Base-by-base conservation (phyloP, 2,113 vertebrate genomes). In the Cygnus buccinator region DNA sequence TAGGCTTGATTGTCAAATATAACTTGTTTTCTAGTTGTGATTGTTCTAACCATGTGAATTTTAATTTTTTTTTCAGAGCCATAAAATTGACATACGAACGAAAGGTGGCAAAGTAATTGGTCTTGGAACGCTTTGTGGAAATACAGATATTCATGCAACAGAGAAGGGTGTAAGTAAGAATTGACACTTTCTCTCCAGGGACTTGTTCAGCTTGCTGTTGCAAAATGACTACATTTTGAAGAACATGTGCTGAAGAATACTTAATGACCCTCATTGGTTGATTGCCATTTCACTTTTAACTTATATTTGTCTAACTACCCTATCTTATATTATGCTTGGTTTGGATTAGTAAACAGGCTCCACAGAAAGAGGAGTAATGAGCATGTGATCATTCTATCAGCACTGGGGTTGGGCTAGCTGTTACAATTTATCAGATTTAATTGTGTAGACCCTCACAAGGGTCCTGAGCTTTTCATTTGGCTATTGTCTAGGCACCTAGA, bases 111-210 rank as follows among this genome's bases (percentile, higher is more conserved):
- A 99, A 57, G 96, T 99, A 83, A 98, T 98, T 86, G 98, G 99
- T 83, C 78, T 98, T 74, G 99, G 99, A 80, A 99, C 99, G 5
- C 97, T 99, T 94, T 98, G 98, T 94, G 99, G 99, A 73, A 98
- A 99, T 58, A 97, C 98, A 96, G 97, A 99, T 96, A 99, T 99
- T 96, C 95, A 76, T 87, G 98, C 98, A 66, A 97, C 97, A 76
- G 97, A 98, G 96, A 97, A 98, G 75, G 98, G 99, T 97, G 99
- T 99, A 98, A 97, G 96, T 91, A 87, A 97, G 74, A 71, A 86
- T 10, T 81, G 50, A 94, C 92, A 65, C n/a, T 77, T 92, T 58
- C 3, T 75, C 17, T 82, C 54, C 50, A 50, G 1, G 74, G 25
- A 4, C 61, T 94, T 57, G 6, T 91, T 96, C 43, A 55, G 12